phyloP scores from a whole-genome alignment of 2,113 vertebrate species.

The Cyprinus carpio region DNA sequence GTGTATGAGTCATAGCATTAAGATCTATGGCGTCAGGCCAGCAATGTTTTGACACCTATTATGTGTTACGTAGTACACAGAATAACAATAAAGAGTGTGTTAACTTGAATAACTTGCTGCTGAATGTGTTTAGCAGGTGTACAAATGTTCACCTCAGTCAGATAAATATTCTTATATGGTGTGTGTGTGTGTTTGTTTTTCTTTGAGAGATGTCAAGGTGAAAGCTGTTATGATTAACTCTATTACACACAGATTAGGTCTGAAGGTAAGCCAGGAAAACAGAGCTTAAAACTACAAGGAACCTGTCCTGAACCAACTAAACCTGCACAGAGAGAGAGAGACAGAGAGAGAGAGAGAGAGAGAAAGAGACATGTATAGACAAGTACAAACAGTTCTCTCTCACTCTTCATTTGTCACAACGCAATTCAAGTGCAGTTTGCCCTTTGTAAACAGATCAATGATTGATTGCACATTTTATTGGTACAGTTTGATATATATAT shows the following conservation, averaged over 20 bases:
- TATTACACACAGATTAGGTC: conserved; percentile 2
- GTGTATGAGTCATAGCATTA: neutral
- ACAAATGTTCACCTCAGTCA: neutral
- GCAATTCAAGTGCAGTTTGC: neutral
- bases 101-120: conserved; percentile 24
- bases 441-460: neutral
- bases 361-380: conserved; percentile 11
- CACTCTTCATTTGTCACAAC: neutral
- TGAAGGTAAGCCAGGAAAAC: conserved; percentile 10
- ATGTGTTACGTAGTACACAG: neutral
- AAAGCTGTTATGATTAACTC: conserved; percentile 20
- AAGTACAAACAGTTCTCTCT: neutral
- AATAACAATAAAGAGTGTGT: neutral
- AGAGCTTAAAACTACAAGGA: neutral
- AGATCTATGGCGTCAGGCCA: neutral
- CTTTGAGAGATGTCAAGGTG: neutral
- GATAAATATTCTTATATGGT: neutral
- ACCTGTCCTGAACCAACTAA: neutral
- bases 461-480: neutral
- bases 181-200: neutral
- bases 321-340: neutral
- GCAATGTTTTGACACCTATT: neutral
- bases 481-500: neutral
- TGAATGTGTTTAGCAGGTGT: conserved; percentile 8
- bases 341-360: neutral